These are phyloP conservation scores for Nasonovia ribisnigri DNA, from an alignment of 2,888 invertebrate genomes.

Conservation along the genomic window DNA sequence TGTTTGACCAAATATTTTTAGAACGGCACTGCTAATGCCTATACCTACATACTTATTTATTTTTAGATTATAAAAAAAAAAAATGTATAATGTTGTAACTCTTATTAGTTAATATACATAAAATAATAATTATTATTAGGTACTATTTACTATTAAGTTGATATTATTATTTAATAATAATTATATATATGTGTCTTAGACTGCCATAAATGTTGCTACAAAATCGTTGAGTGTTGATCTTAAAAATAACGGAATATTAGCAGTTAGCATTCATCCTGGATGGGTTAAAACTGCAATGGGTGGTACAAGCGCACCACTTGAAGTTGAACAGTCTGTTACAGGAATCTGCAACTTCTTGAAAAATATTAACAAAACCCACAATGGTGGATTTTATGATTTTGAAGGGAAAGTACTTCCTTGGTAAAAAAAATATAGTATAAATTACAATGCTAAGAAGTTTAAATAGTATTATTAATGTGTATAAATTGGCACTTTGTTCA, in stretches of 20 bases:
- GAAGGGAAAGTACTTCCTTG: slow-evolving; percentile 82
- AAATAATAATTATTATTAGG: too few relatives aligned
- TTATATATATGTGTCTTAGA: slow-evolving; percentile 72
- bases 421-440: slow-evolving; percentile 71
- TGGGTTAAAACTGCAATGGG: slow-evolving; percentile 95
- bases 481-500: not conserved
- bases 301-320: slow-evolving; percentile 82
- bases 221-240: slow-evolving; percentile 87
- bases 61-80: too few relatives aligned
- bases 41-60: not conserved
- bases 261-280: slow-evolving; percentile 85
- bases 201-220: slow-evolving; percentile 88
- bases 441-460: not conserved
- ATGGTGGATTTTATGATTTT: slow-evolving; percentile 83
- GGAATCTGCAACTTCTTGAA: slow-evolving; percentile 78
- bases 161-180: too few relatives aligned
- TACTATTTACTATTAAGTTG: not conserved
- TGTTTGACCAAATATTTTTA: not conserved
- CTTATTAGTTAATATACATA: not conserved
- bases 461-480: not conserved
- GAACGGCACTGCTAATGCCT: not conserved
- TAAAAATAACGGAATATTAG: slow-evolving; percentile 80
- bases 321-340: slow-evolving; percentile 77
- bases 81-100: not conserved
- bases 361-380: slow-evolving; percentile 76